Base-by-base conservation (phyloP, 2,888 invertebrate species). In the Mylabris sibirica region DNA sequence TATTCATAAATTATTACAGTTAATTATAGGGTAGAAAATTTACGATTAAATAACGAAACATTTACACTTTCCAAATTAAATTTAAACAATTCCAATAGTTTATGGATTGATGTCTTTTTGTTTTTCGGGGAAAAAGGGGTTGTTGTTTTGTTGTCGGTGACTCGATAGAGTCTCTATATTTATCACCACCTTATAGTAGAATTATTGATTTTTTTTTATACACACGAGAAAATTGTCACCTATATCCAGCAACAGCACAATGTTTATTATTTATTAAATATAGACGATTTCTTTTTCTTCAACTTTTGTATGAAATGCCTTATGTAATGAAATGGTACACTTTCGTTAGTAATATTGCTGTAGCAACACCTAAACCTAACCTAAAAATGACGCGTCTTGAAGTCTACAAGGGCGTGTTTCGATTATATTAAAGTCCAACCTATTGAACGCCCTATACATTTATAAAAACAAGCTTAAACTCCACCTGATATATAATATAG, bases 341-440 rank as follows among this genome's bases (percentile, higher is more conserved):
- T 49, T 20, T 49, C 6, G 12, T 20, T 20, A 9, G 11, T 0
- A 17, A 20, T 49, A 69, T 68, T 74, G 67, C 69, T 69, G 65
- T 75, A 74, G 75, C 78, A 75, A 76, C 76, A 78, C 78, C 75
- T 78, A 72, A 80, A 81, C 80, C 78, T 81, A 82, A 83, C 82
- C 83, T 83, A 82, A 83, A 84, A 84, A 80, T 81, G 77, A 78
- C 83, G 84, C 84, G 85, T 82, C 85, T 80, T 66, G 63, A 76
- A 80, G 84, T 85, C 84, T 85, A 68, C 71, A 71, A 71, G 79
- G 84, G 84, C 82, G 84, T 74, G 78, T 67, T 68, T 64, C 66
- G 64, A 66, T 64, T 20, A 3, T 2, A 1, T 9, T 20, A 4
- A 49, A 49, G 49, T 49, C 49, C 49, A 22, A 11, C 49, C 49